Evolutionary conservation across 1,140 invertebrate species (phyloP).

Genomic region (Drosophila kepulauana): DNA sequence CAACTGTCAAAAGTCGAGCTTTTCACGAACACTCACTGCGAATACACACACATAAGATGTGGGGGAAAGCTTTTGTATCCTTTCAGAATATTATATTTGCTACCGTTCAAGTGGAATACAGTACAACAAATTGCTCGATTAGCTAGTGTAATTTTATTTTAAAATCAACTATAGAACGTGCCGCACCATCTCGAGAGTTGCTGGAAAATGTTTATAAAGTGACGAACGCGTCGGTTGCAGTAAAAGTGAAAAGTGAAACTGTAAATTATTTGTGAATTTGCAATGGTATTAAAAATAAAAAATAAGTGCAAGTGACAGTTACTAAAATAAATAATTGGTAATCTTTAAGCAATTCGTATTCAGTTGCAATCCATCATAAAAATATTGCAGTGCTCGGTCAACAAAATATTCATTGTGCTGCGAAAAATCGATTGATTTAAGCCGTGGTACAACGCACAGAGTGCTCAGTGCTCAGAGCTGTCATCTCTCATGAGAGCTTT

Average conservation of each 20-base stretch:
- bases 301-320: neutral
- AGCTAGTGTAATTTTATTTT: slow-evolving; percentile 27
- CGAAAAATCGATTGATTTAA: slow-evolving; percentile 76
- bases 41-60: slow-evolving; percentile 44
- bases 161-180: slow-evolving; percentile 23
- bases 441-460: slow-evolving; percentile 17
- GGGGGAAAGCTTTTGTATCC: slow-evolving; percentile 49
- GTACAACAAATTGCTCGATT: slow-evolving; percentile 26
- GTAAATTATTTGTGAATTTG: neutral
- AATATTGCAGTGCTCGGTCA: slow-evolving; percentile 38
- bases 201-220: slow-evolving; percentile 5
- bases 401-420: slow-evolving; percentile 64
- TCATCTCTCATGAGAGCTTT: slow-evolving; percentile 65
- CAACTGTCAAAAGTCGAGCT: slow-evolving; percentile 45
- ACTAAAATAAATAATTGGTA: slow-evolving; percentile 1
- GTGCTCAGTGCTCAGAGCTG: slow-evolving; percentile 25
- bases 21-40: slow-evolving; percentile 51
- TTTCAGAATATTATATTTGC: slow-evolving; percentile 39
- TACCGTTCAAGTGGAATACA: slow-evolving; percentile 32
- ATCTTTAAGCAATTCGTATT: neutral
- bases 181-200: slow-evolving; percentile 5
- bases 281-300: neutral
- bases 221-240: neutral
- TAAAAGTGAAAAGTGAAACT: slow-evolving; percentile 6
- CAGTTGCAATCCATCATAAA: neutral